phyloP scores from a whole-genome alignment of 2,113 vertebrate species.

The Tetrax tetrax region DNA sequence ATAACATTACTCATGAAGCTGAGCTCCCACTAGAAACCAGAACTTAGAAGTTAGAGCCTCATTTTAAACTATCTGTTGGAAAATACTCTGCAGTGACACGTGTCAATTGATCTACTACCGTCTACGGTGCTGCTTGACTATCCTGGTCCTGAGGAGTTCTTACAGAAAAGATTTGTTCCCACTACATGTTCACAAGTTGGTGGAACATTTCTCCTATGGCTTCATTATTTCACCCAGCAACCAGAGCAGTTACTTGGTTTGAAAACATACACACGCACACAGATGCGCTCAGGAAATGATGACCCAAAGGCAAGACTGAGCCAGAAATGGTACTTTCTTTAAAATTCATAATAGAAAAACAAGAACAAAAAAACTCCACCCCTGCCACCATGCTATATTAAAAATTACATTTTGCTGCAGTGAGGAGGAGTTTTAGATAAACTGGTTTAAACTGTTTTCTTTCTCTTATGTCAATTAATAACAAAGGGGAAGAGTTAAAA shows the following conservation, averaged over 20 bases:
- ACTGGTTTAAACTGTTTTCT: not conserved
- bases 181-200: not conserved
- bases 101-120: not conserved
- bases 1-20: not conserved
- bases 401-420: not conserved
- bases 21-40: not conserved
- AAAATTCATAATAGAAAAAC: not conserved
- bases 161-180: not conserved
- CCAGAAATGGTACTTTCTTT: not conserved
- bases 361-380: not conserved
- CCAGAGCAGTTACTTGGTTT: not conserved
- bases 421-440: not conserved
- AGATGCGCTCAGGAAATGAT: not conserved
- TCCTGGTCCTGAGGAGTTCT: not conserved
- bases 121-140: not conserved
- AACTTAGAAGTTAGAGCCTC: not conserved
- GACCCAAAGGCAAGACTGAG: not conserved
- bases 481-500: not conserved
- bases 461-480: not conserved
- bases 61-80: not conserved
- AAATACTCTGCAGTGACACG: not conserved
- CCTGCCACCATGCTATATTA: not conserved
- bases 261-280: not conserved
- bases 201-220: not conserved
- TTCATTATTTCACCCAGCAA: not conserved